A percentile compares a stretch with the other conserved stretches of the same genome.
These are phyloP conservation scores for Falco naumanni DNA, from an alignment of 2,797 vertebrate genomes.

Conservation along the genomic window DNA sequence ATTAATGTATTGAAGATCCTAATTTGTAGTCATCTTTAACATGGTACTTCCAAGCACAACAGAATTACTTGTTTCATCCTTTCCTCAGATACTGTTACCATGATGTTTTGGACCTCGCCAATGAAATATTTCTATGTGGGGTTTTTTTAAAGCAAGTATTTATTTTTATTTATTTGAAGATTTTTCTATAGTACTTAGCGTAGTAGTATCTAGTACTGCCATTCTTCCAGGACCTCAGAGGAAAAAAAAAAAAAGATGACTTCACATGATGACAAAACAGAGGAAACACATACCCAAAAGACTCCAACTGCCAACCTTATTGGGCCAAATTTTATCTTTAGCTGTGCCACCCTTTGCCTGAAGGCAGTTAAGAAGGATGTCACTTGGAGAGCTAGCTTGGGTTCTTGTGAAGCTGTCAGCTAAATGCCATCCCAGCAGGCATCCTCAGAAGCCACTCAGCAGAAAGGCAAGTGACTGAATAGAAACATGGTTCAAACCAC, in stretches of 20 bases:
- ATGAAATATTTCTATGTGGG: background rate
- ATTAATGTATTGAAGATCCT: background rate
- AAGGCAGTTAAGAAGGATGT: background rate
- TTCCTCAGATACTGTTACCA: background rate
- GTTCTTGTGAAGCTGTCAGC: background rate
- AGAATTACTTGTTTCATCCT: background rate
- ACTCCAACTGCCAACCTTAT: background rate
- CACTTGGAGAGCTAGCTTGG: background rate
- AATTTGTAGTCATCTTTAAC: background rate
- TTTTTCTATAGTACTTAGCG: conserved; percentile 22
- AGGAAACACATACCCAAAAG: background rate
- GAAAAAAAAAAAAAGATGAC: background rate
- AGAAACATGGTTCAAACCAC: background rate
- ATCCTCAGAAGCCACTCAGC: background rate
- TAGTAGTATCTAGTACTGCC: background rate
- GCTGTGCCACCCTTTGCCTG: background rate
- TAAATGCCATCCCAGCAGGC: background rate
- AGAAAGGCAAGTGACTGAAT: background rate
- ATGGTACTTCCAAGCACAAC: background rate
- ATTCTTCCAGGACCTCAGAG: background rate
- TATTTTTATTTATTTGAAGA: conserved; percentile 71
- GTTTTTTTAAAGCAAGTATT: conserved; percentile 20
- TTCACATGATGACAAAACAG: background rate
- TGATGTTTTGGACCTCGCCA: conserved; percentile 7
- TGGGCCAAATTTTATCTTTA: conserved; percentile 4